Percentiles rank a stretch among this genome's conserved stretches.
These are phyloP conservation scores for Norana najaformis DNA, from an alignment of 2,888 invertebrate species.

Conservation along the genomic window DNA sequence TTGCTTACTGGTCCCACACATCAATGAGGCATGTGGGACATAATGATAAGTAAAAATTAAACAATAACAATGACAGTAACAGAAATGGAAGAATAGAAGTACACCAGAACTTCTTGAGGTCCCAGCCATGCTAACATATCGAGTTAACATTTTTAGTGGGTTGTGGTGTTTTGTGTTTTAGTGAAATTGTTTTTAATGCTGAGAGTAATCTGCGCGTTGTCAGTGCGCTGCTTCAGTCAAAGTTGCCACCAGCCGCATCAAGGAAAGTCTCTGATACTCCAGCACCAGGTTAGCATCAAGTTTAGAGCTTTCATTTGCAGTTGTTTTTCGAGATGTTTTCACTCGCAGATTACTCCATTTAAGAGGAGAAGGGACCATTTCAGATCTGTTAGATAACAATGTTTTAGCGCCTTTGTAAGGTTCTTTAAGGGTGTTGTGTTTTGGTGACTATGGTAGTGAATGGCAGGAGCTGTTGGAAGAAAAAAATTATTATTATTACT, in stretches of 20 bases:
- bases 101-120: neutral
- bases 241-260: neutral
- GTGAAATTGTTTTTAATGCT: conserved; percentile 76
- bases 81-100: neutral
- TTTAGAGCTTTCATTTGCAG: neutral
- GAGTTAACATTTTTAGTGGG: neutral
- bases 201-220: conserved; percentile 75
- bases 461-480: too few species aligned
- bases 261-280: too few species aligned
- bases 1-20: neutral
- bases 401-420: too few species aligned
- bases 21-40: neutral
- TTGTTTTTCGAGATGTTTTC: neutral
- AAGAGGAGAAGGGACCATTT: neutral
- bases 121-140: neutral
- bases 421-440: too few species aligned
- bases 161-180: conserved; percentile 61
- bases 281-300: neutral
- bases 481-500: too few species aligned
- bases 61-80: neutral
- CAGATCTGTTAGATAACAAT: neutral
- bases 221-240: conserved; percentile 68
- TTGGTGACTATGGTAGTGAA: too few species aligned
- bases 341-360: neutral
- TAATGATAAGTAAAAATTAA: neutral